phyloP scores from a whole-genome alignment of 2,113 vertebrate genomes.

The Coregonus clupeaformis region DNA sequence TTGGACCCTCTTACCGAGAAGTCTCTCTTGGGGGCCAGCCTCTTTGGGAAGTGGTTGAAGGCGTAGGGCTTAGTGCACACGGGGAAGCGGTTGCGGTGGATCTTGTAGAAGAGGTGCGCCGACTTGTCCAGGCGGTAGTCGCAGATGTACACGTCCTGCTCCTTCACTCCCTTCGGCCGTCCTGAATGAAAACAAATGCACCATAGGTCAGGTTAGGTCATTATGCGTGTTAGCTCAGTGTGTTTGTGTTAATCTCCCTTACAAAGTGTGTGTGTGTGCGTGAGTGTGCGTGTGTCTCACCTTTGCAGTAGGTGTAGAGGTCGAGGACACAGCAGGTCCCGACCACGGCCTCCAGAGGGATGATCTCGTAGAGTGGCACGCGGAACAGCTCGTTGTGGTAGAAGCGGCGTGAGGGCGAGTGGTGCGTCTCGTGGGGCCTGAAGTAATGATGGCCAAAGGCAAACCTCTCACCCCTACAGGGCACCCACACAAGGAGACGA shows the following conservation, averaged over 20 bases:
- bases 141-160: slow-evolving; percentile 97
- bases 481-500: background rate
- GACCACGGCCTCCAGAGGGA: slow-evolving; percentile 95
- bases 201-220: too few relatives aligned
- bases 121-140: slow-evolving; percentile 98
- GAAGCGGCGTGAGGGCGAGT: slow-evolving; percentile 95
- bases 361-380: slow-evolving; percentile 96
- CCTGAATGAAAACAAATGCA: slow-evolving; percentile 65
- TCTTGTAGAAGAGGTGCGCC: slow-evolving; percentile 98
- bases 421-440: slow-evolving; percentile 97
- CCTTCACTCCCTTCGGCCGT: slow-evolving; percentile 92
- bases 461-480: slow-evolving; percentile 88
- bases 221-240: too few relatives aligned
- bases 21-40: slow-evolving; percentile 92
- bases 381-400: slow-evolving; percentile 98
- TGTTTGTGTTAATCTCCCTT: too few relatives aligned
- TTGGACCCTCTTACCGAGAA: slow-evolving; percentile 85
- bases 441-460: slow-evolving; percentile 99
- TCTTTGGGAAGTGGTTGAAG: slow-evolving; percentile 97
- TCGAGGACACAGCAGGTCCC: slow-evolving; percentile 94
- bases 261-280: background rate
- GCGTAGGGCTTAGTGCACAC: slow-evolving; percentile 97
- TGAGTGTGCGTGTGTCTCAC: slow-evolving; percentile 60
- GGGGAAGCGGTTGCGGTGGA: slow-evolving; percentile 95
- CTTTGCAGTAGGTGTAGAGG: slow-evolving; percentile 98